A percentile compares a stretch with the other conserved stretches of the same genome.
Conservation (phyloP, 1,140 invertebrate species). For the Paramacrobiotus metropolitanus region DNA sequence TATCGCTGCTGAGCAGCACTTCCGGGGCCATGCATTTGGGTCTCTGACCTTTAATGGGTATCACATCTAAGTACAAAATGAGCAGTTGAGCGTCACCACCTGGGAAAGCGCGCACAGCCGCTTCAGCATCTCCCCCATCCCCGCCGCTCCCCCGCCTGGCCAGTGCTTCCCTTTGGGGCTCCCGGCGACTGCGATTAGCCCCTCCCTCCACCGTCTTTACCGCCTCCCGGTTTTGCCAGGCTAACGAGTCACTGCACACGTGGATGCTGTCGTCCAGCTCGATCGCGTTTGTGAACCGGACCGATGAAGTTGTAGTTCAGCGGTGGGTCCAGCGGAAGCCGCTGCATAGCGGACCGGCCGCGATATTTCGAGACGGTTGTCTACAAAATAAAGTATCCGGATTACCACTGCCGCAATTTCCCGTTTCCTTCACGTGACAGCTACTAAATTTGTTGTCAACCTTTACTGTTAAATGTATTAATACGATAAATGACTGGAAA, state of each 20-base stretch:
- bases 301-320: slow-evolving; percentile 68
- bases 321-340: slow-evolving; percentile 95
- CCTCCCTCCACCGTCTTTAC: neutral
- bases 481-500: too few relatives aligned
- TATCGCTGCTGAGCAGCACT: slow-evolving; percentile 37
- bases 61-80: too few relatives aligned
- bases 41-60: too few relatives aligned
- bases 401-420: too few relatives aligned
- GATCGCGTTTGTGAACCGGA: neutral
- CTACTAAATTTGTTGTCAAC: too few relatives aligned
- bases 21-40: slow-evolving; percentile 97
- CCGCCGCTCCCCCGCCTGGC: too few relatives aligned
- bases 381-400: too few relatives aligned
- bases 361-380: too few relatives aligned
- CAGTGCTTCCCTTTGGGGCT: neutral
- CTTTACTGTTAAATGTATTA: too few relatives aligned
- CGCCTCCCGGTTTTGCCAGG: neutral
- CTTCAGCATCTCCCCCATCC: slow-evolving; percentile 48
- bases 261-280: neutral
- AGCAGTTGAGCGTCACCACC: slow-evolving; percentile 90
- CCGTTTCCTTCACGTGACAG: too few relatives aligned
- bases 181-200: slow-evolving; percentile 1
- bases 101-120: slow-evolving; percentile 84
- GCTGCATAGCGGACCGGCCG: too few relatives aligned
- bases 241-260: neutral